phyloP scores from a whole-genome alignment of 2,888 invertebrate genomes.

The Cynaeus angustus region DNA sequence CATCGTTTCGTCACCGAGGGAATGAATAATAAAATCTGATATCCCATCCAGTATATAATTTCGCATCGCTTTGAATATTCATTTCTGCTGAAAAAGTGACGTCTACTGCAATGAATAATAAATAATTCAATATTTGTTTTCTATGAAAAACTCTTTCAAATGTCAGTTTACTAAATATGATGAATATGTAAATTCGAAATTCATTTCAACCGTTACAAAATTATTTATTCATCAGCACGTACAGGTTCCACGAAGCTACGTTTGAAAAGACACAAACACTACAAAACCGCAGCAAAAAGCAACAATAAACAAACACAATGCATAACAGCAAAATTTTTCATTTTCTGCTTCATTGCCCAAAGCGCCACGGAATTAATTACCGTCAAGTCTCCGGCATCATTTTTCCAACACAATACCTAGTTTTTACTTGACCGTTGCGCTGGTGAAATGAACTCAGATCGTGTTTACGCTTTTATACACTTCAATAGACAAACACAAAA shows the following conservation, averaged over 20 bases:
- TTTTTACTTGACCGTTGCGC: constrained; percentile 3
- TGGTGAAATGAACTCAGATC: constrained; percentile 12
- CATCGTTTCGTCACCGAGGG: not conserved
- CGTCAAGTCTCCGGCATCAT: constrained; percentile 16
- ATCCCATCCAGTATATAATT: constrained; percentile 11
- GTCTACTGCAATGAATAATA: constrained; percentile 12
- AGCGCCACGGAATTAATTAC: constrained; percentile 31
- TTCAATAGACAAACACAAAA: constrained; percentile 4
- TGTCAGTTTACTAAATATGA: constrained; percentile 22
- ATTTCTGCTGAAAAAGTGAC: not conserved
- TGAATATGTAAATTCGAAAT: constrained; percentile 29
- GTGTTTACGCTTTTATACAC: constrained; percentile 23
- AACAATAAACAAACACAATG: constrained; percentile 18
- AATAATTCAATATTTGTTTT: constrained; percentile 14
- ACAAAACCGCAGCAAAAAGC: constrained; percentile 6
- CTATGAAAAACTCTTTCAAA: constrained; percentile 13
- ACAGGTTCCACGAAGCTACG: not conserved
- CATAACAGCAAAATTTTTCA: constrained; percentile 20
- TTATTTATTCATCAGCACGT: constrained; percentile 21
- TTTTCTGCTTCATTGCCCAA: constrained; percentile 22
- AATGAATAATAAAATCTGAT: constrained; percentile 10
- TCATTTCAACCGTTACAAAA: constrained; percentile 16
- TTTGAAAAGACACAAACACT: constrained; percentile 9
- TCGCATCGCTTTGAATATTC: constrained; percentile 9
- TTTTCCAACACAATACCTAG: not conserved